Evolutionary conservation across 2,888 invertebrate genomes (phyloP).

Genomic region (Cheilosia grossa): DNA sequence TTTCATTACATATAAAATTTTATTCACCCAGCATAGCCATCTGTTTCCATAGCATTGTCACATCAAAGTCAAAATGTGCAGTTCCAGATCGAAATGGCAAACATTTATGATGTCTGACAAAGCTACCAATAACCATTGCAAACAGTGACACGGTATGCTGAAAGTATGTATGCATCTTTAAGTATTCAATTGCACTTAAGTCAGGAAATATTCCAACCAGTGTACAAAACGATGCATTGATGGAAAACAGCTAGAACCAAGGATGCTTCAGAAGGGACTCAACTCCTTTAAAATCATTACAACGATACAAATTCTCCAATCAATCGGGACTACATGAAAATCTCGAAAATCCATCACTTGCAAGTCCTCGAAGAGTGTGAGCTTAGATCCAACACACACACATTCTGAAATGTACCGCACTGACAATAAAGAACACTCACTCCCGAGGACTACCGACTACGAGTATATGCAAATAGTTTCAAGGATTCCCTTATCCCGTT

Average conservation of each 20-base stretch:
- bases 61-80: slow-evolving; percentile 6
- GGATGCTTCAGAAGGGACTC: slow-evolving; percentile 8
- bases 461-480: slow-evolving; percentile 59
- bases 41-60: not conserved
- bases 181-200: slow-evolving; percentile 41
- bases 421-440: slow-evolving; percentile 45
- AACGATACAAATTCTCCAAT: slow-evolving; percentile 60
- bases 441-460: slow-evolving; percentile 3
- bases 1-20: not conserved
- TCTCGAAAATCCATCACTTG: slow-evolving; percentile 38
- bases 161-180: slow-evolving; percentile 16
- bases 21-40: not conserved
- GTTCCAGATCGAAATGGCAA: slow-evolving; percentile 6
- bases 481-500: slow-evolving; percentile 29
- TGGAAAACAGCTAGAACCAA: slow-evolving; percentile 6
- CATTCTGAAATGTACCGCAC: slow-evolving; percentile 2
- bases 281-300: slow-evolving; percentile 51
- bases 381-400: slow-evolving; percentile 7
- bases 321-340: slow-evolving; percentile 49
- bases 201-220: slow-evolving; percentile 23
- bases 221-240: slow-evolving; percentile 10
- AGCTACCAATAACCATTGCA: slow-evolving; percentile 31
- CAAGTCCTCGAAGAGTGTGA: slow-evolving; percentile 35
- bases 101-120: slow-evolving; percentile 40
- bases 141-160: not conserved